Base-by-base conservation (phyloP, 1,140 invertebrate species). In the Carcinoscorpius rotundicauda region DNA sequence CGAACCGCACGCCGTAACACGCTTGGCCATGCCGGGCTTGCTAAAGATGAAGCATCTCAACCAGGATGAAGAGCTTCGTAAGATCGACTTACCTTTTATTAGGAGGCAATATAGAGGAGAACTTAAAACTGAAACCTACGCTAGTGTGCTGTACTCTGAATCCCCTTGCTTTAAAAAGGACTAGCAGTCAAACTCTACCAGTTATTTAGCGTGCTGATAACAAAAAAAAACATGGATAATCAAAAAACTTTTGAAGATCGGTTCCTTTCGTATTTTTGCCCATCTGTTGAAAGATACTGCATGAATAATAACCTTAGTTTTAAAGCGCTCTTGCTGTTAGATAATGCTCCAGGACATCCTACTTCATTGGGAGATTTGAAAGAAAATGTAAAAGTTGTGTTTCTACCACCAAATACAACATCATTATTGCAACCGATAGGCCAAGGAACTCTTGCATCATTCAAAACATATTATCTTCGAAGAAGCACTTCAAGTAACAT, bases 51-150 rank as follows among this genome's bases (percentile, higher is more conserved):
- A 64, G 76, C 76, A 67, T 64, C 68, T 59, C 69, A 73, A 62
- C 71, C 72, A 11, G 78, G 78, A 56, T 76, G 75, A 70, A 79
- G 79, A 71, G 71, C 73, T 51, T 71, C 71, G 29, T 80, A 80
- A 69, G 77, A 81, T 72, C 70, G 76, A 57, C 55, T 79, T 4
- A 79, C 77, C 66, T 68, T 82, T 65, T 77, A n/a, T 66, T 78
- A 29, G 73, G 74, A 64, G 72, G 67, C 53, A 80, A 79, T 73
- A 75, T 74, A 65, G 73, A 67, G 63, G 76, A 77, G n/a, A 72
- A 77, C 71, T 73, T 67, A 48, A 75, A 76, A 55, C 63, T 78
- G 50, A 79, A 80, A 71, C 76, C 75, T 56, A 64, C 80, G 60
- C 65, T 79, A 51, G 72, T 81, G 58, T 75, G 80, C 72, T 70